phyloP scores from a whole-genome alignment of 2,113 vertebrate genomes.

The Sula dactylatra region DNA sequence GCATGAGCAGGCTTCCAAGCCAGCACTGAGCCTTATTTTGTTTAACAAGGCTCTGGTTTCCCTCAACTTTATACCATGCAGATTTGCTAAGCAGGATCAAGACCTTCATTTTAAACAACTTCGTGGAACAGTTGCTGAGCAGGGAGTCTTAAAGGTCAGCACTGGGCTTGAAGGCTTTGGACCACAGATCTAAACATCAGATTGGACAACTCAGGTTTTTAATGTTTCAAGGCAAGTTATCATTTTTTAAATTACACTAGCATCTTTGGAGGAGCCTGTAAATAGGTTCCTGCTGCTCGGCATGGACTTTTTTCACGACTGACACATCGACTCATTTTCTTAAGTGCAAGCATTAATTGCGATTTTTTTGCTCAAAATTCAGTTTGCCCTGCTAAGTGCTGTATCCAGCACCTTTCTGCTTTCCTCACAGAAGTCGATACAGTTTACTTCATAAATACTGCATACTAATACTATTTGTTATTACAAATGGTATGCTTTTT shows the following conservation, averaged over 20 bases:
- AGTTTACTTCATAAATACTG: neutral
- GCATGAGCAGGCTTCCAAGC: neutral
- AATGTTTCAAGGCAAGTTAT: neutral
- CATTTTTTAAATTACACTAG: neutral
- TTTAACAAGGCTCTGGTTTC: conserved; percentile 65
- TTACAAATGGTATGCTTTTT: neutral
- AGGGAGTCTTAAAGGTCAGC: neutral
- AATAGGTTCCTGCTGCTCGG: neutral
- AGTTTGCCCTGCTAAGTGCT: neutral
- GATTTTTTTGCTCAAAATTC: neutral
- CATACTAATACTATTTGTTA: neutral
- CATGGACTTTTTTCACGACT: neutral
- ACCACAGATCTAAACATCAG: neutral
- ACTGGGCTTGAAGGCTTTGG: neutral
- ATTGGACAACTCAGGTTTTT: neutral
- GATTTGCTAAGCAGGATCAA: conserved; percentile 1
- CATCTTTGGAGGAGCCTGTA: neutral
- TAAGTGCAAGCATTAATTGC: neutral
- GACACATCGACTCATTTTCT: neutral
- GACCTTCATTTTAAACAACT: conserved; percentile 28
- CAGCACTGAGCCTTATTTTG: conserved; percentile 7
- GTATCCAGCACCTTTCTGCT: neutral
- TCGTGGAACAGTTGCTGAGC: neutral
- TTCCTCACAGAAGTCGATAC: neutral
- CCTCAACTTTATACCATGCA: conserved; percentile 43